Percentiles rank a stretch among this genome's conserved stretches.
Conservation (phyloP, 2,888 invertebrate genomes). For the Teinopalpus imperialis region DNA sequence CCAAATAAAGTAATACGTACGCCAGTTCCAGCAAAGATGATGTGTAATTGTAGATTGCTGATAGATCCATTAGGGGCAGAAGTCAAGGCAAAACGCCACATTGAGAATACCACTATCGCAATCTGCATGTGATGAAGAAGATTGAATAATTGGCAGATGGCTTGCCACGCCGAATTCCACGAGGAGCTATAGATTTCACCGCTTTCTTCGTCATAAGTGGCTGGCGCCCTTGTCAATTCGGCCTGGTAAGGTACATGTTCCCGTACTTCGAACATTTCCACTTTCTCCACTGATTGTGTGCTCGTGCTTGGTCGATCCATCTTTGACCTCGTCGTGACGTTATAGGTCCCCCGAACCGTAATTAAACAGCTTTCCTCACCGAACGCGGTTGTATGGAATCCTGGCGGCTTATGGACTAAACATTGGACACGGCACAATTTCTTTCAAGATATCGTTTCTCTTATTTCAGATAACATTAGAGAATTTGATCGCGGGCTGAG, state of each 20-base stretch:
- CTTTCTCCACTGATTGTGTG: conserved; percentile 61
- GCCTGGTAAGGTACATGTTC: conserved; percentile 75
- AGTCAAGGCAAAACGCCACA: conserved; percentile 71
- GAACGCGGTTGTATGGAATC: conserved; percentile 46
- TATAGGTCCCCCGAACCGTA: conserved; percentile 49
- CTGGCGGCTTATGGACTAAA: conserved; percentile 47
- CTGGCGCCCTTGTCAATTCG: conserved; percentile 65
- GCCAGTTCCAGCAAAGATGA: conserved; percentile 74
- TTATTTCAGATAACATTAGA: conserved; percentile 53
- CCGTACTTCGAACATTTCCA: conserved; percentile 71
- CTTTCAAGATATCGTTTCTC: conserved; percentile 40
- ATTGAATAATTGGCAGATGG: conserved; percentile 70
- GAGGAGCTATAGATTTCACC: conserved; percentile 52
- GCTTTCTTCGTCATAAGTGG: conserved; percentile 67
- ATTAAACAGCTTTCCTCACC: conserved; percentile 28
- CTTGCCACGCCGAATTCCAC: conserved; percentile 68
- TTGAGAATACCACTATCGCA: conserved; percentile 68
- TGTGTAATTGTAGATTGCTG: conserved; percentile 70
- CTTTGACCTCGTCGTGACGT: conserved; percentile 36
- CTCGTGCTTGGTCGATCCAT: conserved; percentile 75
- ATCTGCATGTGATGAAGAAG: conserved; percentile 72
- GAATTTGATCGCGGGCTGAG: conserved; percentile 47
- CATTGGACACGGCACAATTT: conserved; percentile 32
- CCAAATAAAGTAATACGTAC: conserved; percentile 70
- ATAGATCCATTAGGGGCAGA: conserved; percentile 62